Base-by-base conservation (phyloP, 2,888 invertebrate species). In the Aphidoletes aphidimyza region DNA sequence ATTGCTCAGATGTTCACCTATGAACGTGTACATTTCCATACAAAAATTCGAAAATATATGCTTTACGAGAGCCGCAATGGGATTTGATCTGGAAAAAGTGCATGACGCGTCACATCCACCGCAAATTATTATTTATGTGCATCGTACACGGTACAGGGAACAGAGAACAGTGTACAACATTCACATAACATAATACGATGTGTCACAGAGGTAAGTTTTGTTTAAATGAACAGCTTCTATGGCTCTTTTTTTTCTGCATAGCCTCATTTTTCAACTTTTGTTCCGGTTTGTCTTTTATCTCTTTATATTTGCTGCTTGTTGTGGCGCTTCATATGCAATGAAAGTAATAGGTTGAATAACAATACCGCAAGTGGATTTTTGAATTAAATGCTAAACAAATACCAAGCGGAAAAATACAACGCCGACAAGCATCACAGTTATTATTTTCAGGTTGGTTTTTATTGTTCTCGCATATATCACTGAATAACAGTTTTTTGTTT, bases 381-480 rank as follows among this genome's bases (percentile, higher is more conserved):
- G 30, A 30, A 69, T 69, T 69, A 69, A 69, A 69, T 69, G 69
- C 14, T 34, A 30, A 69, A 30, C 34, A 69, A 69, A 69, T 14
- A 14, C 3, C 14, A 14, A 69, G 30, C 26, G 14, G 30, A 69
- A 30, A 30, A 69, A 30, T 69, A 30, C 54, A 54, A 26, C 26
- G 54, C 54, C 54, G 54, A 22, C 14, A 69, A 30, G 30, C 69
- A 69, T 69, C n/a, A 54, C 26, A 14, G 26, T 54, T 54, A 54
- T 54, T 54, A 54, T 54, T 54, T 26, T 3, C 22, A 54, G 54
- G 54, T 14, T 8, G 22, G 14, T 22, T 14, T 30, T 69, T 30
- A 69, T 69, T 69, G 69, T 69, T 69, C 69, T 34, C 69, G 30
- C 30, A 69, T 69, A 69, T 69, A 69, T 69, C 69, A 34, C 22